phyloP scores from a whole-genome alignment of 2,888 invertebrate species.

The Cepaea hortensis region DNA sequence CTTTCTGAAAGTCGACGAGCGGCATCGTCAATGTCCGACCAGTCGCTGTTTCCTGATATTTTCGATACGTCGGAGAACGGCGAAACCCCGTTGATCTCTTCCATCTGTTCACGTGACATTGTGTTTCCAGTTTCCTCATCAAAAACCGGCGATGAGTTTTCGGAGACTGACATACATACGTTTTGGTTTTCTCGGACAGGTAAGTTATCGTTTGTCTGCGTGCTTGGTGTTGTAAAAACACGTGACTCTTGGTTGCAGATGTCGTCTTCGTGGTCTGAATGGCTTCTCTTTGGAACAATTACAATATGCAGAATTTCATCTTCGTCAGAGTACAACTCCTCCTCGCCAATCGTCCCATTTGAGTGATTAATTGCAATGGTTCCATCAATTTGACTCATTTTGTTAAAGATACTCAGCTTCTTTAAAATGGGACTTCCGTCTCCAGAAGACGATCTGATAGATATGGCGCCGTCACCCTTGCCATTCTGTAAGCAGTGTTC shows the following conservation, averaged over 20 bases:
- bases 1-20: neutral
- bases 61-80: conserved; percentile 22
- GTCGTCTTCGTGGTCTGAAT: neutral
- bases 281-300: conserved; percentile 11
- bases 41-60: conserved; percentile 42
- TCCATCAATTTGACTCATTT: neutral
- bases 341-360: neutral
- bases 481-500: neutral
- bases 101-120: neutral
- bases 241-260: neutral
- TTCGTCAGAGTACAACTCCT: neutral
- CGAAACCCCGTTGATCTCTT: conserved; percentile 4
- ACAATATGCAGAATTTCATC: conserved; percentile 39
- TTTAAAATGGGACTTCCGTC: neutral
- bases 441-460: neutral
- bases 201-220: neutral
- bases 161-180: neutral
- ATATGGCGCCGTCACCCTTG: neutral
- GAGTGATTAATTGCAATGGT: neutral
- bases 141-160: neutral
- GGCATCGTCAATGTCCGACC: conserved; percentile 40
- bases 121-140: neutral
- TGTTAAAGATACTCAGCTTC: neutral
- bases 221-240: neutral
- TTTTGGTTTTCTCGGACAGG: neutral